Conservation (phyloP, 2,888 invertebrate species). For the Seira sanloemensis region DNA sequence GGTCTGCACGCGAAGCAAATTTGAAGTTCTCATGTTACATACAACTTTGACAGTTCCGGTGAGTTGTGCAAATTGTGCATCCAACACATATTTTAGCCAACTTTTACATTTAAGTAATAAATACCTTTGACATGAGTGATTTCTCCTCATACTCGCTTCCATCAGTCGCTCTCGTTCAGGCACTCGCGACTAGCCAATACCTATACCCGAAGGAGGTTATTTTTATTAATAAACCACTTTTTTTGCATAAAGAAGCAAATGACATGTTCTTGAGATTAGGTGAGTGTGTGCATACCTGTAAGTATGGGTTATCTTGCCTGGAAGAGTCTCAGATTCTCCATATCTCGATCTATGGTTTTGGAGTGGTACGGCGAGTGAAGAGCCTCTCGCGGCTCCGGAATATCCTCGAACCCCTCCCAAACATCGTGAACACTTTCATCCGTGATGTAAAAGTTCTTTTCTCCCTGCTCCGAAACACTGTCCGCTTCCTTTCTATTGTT, state of each 20-base stretch:
- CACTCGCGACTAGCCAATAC: slow-evolving; percentile 88
- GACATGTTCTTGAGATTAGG: too few relatives aligned
- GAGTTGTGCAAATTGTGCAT: too few relatives aligned
- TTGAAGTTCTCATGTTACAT: not conserved
- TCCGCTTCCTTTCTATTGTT: slow-evolving; percentile 56
- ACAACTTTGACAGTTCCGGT: too few relatives aligned
- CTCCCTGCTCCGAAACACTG: slow-evolving; percentile 46
- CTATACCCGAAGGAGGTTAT: slow-evolving; percentile 75
- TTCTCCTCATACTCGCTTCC: slow-evolving; percentile 72
- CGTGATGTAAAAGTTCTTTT: slow-evolving; percentile 64
- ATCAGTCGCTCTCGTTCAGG: slow-evolving; percentile 84
- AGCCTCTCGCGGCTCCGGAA: slow-evolving; percentile 71
- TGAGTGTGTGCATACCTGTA: too few relatives aligned
- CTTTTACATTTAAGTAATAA: too few relatives aligned
- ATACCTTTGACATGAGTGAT: slow-evolving; percentile 73
- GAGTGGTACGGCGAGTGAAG: slow-evolving; percentile 73
- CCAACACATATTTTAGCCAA: too few relatives aligned
- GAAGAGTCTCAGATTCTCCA: slow-evolving; percentile 87
- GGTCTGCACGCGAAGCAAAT: slow-evolving; percentile 24
- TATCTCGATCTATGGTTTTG: slow-evolving; percentile 82
- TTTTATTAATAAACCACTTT: not conserved
- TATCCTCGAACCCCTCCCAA: slow-evolving; percentile 60
- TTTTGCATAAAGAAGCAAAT: not conserved
- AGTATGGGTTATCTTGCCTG: slow-evolving; percentile 89
- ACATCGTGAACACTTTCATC: slow-evolving; percentile 70